Conservation (phyloP, 1,140 invertebrate species). For the Physella acuta region DNA sequence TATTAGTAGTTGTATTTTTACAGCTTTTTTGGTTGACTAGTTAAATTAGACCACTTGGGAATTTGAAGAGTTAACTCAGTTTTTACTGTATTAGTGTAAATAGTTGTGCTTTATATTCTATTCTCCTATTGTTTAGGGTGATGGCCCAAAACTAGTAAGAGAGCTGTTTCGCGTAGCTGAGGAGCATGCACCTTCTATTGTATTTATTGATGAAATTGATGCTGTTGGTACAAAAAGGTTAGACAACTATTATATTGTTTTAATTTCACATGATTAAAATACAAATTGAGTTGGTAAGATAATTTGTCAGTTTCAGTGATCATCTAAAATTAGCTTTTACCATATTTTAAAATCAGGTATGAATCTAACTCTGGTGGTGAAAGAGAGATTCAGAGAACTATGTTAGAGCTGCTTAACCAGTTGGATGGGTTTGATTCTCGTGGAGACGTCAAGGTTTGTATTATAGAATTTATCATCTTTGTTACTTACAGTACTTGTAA, state of each 20-base stretch:
- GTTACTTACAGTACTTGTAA: no score
- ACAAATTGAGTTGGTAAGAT: not conserved
- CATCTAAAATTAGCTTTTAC: not conserved
- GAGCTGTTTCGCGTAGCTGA: constrained; percentile 98
- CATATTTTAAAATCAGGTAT: constrained; percentile 65
- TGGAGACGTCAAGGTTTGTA: constrained; percentile 85
- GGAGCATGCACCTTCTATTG: constrained; percentile 98
- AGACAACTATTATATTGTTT: not conserved
- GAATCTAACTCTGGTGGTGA: constrained; percentile 99
- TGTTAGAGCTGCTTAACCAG: constrained; percentile 99
- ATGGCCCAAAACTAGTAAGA: constrained; percentile 97
- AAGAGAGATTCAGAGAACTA: constrained; percentile 98
- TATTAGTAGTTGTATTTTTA: no score
- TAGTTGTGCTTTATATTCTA: no score
- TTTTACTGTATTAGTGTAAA: no score
- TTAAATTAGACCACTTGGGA: no score
- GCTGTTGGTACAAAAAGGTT: constrained; percentile 95
- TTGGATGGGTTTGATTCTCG: constrained; percentile 97
- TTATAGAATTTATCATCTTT: no score
- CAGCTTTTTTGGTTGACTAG: no score
- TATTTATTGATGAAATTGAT: constrained; percentile 99
- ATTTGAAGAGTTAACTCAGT: no score
- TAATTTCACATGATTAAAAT: not conserved
- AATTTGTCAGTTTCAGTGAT: not conserved
- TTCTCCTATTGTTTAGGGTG: constrained; percentile 69